Evolutionary conservation across 2,888 invertebrate genomes (phyloP).

Genomic region (Caenorhabditis virilis): DNA sequence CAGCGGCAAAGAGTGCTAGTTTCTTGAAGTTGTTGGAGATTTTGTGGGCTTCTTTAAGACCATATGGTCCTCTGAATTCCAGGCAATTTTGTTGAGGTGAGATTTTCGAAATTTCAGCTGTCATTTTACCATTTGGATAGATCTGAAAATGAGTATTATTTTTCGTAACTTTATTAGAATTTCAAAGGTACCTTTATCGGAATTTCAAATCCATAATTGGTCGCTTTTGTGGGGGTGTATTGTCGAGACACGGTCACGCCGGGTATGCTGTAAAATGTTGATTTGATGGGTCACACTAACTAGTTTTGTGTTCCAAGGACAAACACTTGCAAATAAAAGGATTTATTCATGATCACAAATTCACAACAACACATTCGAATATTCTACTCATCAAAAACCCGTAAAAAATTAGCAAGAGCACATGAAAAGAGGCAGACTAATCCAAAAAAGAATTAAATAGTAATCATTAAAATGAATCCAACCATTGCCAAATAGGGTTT

Average conservation of each 20-base stretch:
- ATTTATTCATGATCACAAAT: not conserved
- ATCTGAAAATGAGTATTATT: conserved; percentile 12
- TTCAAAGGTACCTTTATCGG: conserved; percentile 36
- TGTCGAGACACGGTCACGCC: too few relatives aligned
- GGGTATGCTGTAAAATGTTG: too few relatives aligned
- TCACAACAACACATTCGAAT: too few relatives aligned
- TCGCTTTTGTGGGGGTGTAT: conserved; percentile 24
- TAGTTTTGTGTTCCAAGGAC: not conserved
- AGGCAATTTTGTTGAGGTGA: not conserved
- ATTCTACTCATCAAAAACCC: not conserved
- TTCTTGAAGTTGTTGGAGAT: conserved; percentile 1
- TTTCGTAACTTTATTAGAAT: conserved; percentile 28
- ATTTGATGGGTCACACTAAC: too few relatives aligned
- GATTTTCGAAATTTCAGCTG: not conserved
- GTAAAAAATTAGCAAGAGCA: not conserved
- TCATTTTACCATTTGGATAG: conserved; percentile 19
- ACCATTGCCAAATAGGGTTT: conserved; percentile 67
- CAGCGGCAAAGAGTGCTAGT: conserved; percentile 11
- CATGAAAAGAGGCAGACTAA: not conserved
- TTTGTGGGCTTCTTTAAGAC: not conserved
- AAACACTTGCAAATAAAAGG: not conserved
- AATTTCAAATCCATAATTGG: conserved; percentile 8
- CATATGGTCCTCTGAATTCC: conserved; percentile 21
- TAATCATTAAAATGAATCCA: conserved; percentile 67
- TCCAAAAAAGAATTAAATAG: conserved; percentile 44